Conservation (phyloP, 1,140 invertebrate genomes). For the Aphidius gifuensis region DNA sequence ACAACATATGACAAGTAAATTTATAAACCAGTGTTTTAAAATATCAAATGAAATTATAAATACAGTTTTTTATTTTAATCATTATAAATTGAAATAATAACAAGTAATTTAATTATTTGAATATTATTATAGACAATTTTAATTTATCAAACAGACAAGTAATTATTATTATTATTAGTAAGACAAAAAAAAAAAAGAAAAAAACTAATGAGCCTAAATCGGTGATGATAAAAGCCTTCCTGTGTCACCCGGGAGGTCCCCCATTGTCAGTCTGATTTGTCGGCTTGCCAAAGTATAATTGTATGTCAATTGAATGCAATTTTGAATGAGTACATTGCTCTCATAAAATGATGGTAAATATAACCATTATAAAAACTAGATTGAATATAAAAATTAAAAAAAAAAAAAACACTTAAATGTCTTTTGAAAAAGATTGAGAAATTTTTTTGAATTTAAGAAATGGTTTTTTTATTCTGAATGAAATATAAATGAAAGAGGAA, state of each 20-base stretch:
- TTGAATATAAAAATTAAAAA: not conserved
- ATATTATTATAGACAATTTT: constrained; percentile 31
- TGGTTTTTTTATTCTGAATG: no score
- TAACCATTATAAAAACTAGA: not conserved
- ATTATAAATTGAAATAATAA: no score
- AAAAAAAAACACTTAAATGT: no score
- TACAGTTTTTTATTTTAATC: no score
- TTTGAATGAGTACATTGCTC: constrained; percentile 25
- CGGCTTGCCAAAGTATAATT: constrained; percentile 36
- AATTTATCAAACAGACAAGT: constrained; percentile 48
- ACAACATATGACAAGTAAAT: no score
- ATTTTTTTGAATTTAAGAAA: no score
- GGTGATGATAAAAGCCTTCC: constrained; percentile 49
- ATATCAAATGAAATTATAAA: no score
- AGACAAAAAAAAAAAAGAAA: constrained; percentile 17
- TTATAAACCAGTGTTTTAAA: no score
- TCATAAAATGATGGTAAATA: constrained; percentile 33
- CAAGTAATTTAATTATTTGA: constrained; percentile 29
- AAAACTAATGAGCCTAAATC: constrained; percentile 51
- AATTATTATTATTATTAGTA: constrained; percentile 46
- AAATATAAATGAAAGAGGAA: no score
- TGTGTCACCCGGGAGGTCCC: constrained; percentile 40
- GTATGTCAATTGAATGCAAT: constrained; percentile 46
- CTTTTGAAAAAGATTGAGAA: no score
- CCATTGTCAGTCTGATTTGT: constrained; percentile 31